A percentile compares a stretch with the other conserved stretches of the same genome.
phyloP scores from a whole-genome alignment of 1,140 invertebrate genomes.

The Drosophila orosa region DNA sequence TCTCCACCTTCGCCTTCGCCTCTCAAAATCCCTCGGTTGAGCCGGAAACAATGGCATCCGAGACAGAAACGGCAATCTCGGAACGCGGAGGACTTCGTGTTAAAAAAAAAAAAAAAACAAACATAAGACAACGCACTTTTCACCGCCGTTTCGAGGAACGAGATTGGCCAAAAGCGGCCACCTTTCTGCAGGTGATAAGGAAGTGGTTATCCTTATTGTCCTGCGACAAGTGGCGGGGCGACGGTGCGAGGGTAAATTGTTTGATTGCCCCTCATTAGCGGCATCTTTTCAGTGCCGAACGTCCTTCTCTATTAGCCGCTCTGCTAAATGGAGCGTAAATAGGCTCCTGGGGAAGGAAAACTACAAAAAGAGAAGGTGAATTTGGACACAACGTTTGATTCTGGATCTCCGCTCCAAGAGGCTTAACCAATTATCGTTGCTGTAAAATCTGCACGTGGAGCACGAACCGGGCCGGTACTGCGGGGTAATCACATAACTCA shows the following conservation, averaged over 20 bases:
- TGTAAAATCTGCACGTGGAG: constrained; percentile 15
- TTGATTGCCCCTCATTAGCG: constrained; percentile 63
- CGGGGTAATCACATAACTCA: constrained; percentile 22
- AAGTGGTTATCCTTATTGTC: constrained; percentile 54
- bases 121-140: constrained; percentile 50
- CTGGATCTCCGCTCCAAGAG: neutral
- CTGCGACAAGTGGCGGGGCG: constrained; percentile 33
- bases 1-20: neutral
- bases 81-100: neutral
- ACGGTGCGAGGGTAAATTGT: constrained; percentile 31
- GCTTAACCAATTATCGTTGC: constrained; percentile 37
- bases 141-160: constrained; percentile 17
- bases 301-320: constrained; percentile 20
- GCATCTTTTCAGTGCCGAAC: neutral
- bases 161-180: constrained; percentile 21
- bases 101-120: constrained; percentile 9
- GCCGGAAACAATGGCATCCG: constrained; percentile 44
- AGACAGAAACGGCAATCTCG: constrained; percentile 19
- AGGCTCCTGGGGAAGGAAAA: neutral
- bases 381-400: constrained; percentile 7
- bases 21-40: constrained; percentile 63
- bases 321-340: constrained; percentile 36
- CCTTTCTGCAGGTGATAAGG: constrained; percentile 39
- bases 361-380: neutral
- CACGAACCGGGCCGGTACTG: neutral